These are phyloP conservation scores for Brachionus rotundiformis DNA, from an alignment of 1,140 invertebrate genomes.

Conservation along the genomic window DNA sequence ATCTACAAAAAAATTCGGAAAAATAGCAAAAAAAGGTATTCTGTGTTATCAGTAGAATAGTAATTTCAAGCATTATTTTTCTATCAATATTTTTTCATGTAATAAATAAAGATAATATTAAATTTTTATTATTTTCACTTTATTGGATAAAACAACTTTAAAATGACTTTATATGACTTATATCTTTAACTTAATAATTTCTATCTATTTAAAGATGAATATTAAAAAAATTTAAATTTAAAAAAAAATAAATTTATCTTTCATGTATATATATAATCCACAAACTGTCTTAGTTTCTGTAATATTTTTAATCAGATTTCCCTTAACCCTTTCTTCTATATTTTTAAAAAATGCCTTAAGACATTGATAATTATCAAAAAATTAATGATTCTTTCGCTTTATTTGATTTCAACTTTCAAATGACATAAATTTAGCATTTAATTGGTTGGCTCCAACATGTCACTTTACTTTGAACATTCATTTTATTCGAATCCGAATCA, in stretches of 20 bases:
- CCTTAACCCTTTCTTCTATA: background rate
- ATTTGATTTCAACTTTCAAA: background rate
- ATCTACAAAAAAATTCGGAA: no score
- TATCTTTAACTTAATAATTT: background rate
- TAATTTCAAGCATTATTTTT: no score
- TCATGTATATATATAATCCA: background rate
- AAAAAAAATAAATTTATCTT: background rate
- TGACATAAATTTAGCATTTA: constrained; percentile 10
- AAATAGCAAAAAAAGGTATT: no score
- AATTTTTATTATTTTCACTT: background rate
- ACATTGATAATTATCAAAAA: background rate
- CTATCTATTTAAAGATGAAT: background rate
- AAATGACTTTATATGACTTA: no score
- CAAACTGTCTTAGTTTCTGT: background rate
- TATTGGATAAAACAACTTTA: background rate
- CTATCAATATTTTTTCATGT: background rate
- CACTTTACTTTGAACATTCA: background rate
- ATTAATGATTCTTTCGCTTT: background rate
- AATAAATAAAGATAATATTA: background rate
- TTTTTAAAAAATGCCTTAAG: no score
- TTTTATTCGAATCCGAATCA: background rate
- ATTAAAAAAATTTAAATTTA: background rate
- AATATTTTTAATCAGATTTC: background rate
- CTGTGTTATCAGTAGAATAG: no score
- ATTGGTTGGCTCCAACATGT: background rate